Conservation (phyloP, 2,113 vertebrate species). For the Guaruba guarouba region DNA sequence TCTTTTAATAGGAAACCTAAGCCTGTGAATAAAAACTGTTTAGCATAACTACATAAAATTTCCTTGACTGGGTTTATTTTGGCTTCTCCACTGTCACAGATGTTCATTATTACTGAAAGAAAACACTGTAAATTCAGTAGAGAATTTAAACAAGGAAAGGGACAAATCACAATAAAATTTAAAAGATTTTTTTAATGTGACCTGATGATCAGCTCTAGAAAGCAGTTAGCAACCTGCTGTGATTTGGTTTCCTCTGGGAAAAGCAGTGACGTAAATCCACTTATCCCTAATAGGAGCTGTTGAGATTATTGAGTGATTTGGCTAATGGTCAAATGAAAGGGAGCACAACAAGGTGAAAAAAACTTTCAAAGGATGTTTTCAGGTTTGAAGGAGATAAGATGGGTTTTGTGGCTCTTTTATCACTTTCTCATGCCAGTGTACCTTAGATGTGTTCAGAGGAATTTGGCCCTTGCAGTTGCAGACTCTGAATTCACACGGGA, state of each 20-base stretch:
- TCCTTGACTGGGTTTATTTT: conserved; percentile 69
- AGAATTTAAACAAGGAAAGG: not conserved
- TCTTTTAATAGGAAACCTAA: conserved; percentile 54
- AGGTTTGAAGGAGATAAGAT: conserved; percentile 59
- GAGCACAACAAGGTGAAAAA: conserved; percentile 13
- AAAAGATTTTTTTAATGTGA: conserved; percentile 12
- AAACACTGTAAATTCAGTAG: conserved; percentile 16
- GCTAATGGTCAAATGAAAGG: conserved; percentile 34
- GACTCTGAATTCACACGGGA: conserved; percentile 57
- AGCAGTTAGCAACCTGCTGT: conserved; percentile 17
- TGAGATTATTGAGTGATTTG: conserved; percentile 62
- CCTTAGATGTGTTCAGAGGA: conserved; percentile 34
- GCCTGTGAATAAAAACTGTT: conserved; percentile 59
- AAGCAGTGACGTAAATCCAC: conserved; percentile 60
- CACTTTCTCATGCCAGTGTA: conserved; percentile 58
- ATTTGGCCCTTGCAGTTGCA: not conserved
- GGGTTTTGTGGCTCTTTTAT: conserved; percentile 54
- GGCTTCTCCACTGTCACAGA: conserved; percentile 58
- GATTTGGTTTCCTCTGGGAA: conserved; percentile 61
- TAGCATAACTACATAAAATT: conserved; percentile 60
- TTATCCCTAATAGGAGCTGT: conserved; percentile 43
- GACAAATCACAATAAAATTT: conserved; percentile 12
- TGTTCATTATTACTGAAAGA: conserved; percentile 66
- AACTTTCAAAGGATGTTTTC: conserved; percentile 56
- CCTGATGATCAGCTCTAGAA: conserved; percentile 28